These are phyloP conservation scores for Siniperca chuatsi DNA, from an alignment of 2,113 vertebrate genomes.

Conservation along the genomic window DNA sequence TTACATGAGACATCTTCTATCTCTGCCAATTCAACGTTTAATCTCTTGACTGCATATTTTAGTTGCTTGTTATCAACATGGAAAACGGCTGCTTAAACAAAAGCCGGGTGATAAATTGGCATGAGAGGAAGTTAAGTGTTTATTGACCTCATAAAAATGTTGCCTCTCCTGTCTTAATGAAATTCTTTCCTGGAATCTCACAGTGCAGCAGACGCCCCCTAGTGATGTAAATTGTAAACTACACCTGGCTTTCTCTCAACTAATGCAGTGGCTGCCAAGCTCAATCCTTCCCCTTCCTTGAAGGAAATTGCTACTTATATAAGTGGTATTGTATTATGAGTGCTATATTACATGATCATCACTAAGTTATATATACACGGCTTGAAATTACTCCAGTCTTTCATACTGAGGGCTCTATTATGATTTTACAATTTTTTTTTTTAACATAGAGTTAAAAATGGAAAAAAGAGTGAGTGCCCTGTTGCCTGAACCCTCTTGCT, in stretches of 20 bases:
- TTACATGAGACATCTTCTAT: slow-evolving; percentile 14
- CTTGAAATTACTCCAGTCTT: slow-evolving; percentile 44
- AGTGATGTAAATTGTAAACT: slow-evolving; percentile 47
- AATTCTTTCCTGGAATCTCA: slow-evolving; percentile 67
- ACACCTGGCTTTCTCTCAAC: slow-evolving; percentile 43
- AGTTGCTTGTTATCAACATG: slow-evolving; percentile 61
- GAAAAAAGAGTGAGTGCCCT: not conserved
- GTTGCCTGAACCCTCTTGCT: slow-evolving; percentile 5
- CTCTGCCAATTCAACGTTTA: slow-evolving; percentile 44
- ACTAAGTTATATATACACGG: slow-evolving; percentile 53
- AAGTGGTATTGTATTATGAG: slow-evolving; percentile 72
- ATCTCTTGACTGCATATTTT: slow-evolving; percentile 44
- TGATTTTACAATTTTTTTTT: slow-evolving; percentile 21
- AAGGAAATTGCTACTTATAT: slow-evolving; percentile 79
- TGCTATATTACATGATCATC: slow-evolving; percentile 62
- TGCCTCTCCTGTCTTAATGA: slow-evolving; percentile 72
- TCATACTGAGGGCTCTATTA: slow-evolving; percentile 21
- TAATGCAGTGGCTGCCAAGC: slow-evolving; percentile 59
- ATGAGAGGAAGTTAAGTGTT: slow-evolving; percentile 82
- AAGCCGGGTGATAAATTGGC: slow-evolving; percentile 77
- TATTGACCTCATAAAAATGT: slow-evolving; percentile 84
- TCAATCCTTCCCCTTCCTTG: slow-evolving; percentile 49
- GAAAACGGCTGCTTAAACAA: slow-evolving; percentile 76
- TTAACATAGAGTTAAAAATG: slow-evolving; percentile 8
- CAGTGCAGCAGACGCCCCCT: slow-evolving; percentile 61